phyloP scores from a whole-genome alignment of 2,113 vertebrate species.

The Merops nubicus region DNA sequence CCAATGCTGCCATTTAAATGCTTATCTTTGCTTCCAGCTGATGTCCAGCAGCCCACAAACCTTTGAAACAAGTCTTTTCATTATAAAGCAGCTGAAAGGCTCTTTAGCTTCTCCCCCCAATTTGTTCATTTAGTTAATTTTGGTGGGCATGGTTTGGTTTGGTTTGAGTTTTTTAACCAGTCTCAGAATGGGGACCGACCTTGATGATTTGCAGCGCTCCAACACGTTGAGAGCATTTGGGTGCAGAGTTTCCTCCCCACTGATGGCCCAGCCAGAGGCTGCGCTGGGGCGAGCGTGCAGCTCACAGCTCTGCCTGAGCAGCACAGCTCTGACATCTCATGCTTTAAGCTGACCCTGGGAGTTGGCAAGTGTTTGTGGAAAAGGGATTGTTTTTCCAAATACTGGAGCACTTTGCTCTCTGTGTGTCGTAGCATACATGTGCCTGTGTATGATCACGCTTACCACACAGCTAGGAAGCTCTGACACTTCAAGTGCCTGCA shows the following conservation, averaged over 20 bases:
- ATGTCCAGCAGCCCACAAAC: not conserved
- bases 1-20: not conserved
- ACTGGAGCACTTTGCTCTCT: not conserved
- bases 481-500: rapidly evolving
- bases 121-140: not conserved
- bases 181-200: not conserved
- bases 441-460: not conserved
- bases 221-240: rapidly evolving
- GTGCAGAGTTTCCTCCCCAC: not conserved
- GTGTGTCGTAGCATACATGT: not conserved
- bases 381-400: not conserved
- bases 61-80: not conserved
- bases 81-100: not conserved
- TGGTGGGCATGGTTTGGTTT: not conserved
- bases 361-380: not conserved
- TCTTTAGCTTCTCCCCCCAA: rapidly evolving
- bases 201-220: not conserved
- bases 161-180: not conserved
- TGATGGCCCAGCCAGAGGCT: not conserved
- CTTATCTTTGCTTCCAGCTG: not conserved
- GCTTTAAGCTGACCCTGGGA: not conserved
- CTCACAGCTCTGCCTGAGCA: not conserved
- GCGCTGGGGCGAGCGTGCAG: not conserved
- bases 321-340: not conserved
- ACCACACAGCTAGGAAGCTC: not conserved